A percentile compares a stretch with the other conserved stretches of the same genome.
phyloP scores from a whole-genome alignment of 1,140 invertebrate genomes.

The Forficula auricularia region DNA sequence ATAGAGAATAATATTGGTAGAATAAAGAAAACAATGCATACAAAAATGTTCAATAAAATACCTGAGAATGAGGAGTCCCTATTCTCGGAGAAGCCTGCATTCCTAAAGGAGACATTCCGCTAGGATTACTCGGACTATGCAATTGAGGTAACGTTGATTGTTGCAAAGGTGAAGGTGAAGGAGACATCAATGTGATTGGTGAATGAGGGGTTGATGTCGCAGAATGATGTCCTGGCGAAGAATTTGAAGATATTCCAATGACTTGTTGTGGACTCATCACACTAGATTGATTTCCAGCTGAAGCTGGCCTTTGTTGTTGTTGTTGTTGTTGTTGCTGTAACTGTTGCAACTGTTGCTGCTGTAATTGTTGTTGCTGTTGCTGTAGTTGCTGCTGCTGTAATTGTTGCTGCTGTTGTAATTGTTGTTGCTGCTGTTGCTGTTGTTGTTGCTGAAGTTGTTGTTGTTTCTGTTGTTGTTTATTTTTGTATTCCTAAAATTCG shows the following conservation, averaged over 20 bases:
- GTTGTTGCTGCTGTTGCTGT: conserved; percentile 20
- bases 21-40: too few relatives aligned
- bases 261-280: conserved; percentile 19
- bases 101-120: conserved; percentile 22
- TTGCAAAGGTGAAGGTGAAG: conserved; percentile 30
- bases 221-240: conserved; percentile 24
- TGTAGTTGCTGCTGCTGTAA: too few relatives aligned
- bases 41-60: too few relatives aligned
- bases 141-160: conserved; percentile 25
- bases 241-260: conserved; percentile 14
- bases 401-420: conserved; percentile 11
- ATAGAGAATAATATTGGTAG: too few relatives aligned
- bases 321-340: conserved; percentile 8
- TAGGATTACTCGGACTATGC: conserved; percentile 28
- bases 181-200: conserved; percentile 33
- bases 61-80: conserved; percentile 35
- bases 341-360: background rate
- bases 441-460: conserved; percentile 12
- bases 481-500: conserved; percentile 43
- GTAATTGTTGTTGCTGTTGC: too few relatives aligned
- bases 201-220: conserved; percentile 31
- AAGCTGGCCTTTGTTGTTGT: conserved; percentile 7
- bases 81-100: conserved; percentile 37
- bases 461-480: conserved; percentile 39
- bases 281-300: conserved; percentile 7